Conservation (phyloP, 2,797 vertebrate species). For the Paedocypris micromegethes region DNA sequence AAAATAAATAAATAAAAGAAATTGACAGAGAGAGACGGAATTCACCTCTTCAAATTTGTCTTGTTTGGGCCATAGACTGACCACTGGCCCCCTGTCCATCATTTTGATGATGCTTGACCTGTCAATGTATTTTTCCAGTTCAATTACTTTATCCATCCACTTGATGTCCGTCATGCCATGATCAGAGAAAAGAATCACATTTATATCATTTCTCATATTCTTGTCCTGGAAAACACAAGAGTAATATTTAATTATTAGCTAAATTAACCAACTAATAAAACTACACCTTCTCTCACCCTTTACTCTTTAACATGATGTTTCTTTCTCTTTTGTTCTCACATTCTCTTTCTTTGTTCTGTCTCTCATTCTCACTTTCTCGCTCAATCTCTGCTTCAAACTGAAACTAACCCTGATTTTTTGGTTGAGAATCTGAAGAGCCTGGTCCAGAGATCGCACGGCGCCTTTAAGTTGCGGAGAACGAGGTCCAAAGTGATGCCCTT, state of each 20-base stretch:
- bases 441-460: slow-evolving; percentile 74
- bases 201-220: slow-evolving; percentile 71
- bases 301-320: no score
- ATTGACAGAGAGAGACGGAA: background rate
- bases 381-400: slow-evolving; percentile 24
- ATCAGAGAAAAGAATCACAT: slow-evolving; percentile 88
- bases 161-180: slow-evolving; percentile 90
- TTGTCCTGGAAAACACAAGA: slow-evolving; percentile 67
- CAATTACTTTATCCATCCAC: slow-evolving; percentile 89
- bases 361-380: background rate
- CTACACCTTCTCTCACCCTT: no score
- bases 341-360: background rate
- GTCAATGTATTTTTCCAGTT: slow-evolving; percentile 77
- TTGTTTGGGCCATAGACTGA: slow-evolving; percentile 83
- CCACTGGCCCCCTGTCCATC: slow-evolving; percentile 86
- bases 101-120: slow-evolving; percentile 76
- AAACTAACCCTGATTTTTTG: slow-evolving; percentile 74
- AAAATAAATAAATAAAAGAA: no score
- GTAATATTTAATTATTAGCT: no score
- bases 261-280: no score
- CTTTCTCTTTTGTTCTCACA: no score
- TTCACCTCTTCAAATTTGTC: slow-evolving; percentile 71
- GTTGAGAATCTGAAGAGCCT: slow-evolving; percentile 72
- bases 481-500: slow-evolving; percentile 89
- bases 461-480: slow-evolving; percentile 71